phyloP scores from a whole-genome alignment of 2,113 vertebrate genomes.

The Eubucco bourcierii region DNA sequence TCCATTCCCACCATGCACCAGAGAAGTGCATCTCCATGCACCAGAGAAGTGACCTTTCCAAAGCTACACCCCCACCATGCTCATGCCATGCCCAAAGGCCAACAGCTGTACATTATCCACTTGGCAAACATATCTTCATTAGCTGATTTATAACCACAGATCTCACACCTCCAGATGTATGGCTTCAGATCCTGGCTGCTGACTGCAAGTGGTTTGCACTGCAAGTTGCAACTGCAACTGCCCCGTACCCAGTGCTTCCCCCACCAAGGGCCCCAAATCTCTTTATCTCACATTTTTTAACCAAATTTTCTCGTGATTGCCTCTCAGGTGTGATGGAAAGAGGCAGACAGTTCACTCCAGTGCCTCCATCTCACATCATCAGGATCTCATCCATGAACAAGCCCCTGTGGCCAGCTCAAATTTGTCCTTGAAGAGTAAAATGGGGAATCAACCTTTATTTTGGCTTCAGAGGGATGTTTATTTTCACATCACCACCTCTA shows the following conservation, averaged over 20 bases:
- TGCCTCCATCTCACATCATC: not conserved
- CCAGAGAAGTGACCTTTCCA: not conserved
- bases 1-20: not conserved
- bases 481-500: not conserved
- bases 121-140: rapidly evolving
- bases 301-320: not conserved
- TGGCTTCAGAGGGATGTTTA: not conserved
- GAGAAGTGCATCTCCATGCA: too few species aligned
- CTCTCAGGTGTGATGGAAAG: not conserved
- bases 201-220: not conserved
- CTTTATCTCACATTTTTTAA: not conserved
- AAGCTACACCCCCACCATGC: rapidly evolving
- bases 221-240: not conserved
- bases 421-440: not conserved
- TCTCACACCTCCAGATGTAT: not conserved
- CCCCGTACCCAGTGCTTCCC: rapidly evolving
- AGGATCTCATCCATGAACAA: not conserved
- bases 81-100: rapidly evolving
- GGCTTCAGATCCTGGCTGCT: not conserved
- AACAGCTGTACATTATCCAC: not conserved
- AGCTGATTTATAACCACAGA: not conserved
- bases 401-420: rapidly evolving
- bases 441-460: rapidly evolving
- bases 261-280: not conserved
- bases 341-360: not conserved